Base-by-base conservation (phyloP, 2,888 invertebrate species). In the Lasius platythorax region DNA sequence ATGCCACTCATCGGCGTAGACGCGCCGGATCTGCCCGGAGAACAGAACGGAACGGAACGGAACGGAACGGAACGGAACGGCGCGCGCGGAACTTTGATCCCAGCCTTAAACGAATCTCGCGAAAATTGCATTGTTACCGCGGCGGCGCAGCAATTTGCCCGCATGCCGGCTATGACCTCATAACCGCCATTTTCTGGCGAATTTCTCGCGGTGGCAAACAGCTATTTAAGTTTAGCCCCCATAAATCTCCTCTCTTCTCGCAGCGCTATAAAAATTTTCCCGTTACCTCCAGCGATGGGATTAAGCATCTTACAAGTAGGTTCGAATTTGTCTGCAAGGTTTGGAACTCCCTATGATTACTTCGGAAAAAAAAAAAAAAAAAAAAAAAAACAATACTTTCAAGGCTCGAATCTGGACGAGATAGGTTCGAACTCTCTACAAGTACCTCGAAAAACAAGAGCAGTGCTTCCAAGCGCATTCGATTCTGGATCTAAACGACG, bases 71-170 rank as follows among this genome's bases (percentile, higher is more conserved):
- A 50, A 70, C 43, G 40, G 40, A 23, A 23, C 23, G 23, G 23
- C 23, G 23, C 23, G 58, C 79, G 28, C 82, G 61, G 73, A 78
- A 84, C 72, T 76, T 74, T 58, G 75, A 82, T 72, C 67, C 67
- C 43, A n/a, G 11, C 61, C 43, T 72, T 84, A 70, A 81, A 56
- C 70, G 61, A 84, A 82, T 75, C 56, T 53, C 43, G 43, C 64
- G 63, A 86, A 85, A 81, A 85, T 82, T 78, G 58, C 66, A 82
- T 50, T 70, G 64, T 58, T 72, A 66, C 46, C 53, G 53, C n/a
- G 53, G 3, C 58, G n/a, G 11, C 76, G 30, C 76, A 70, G 81
- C 81, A 84, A 87, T 86, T 87, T 70, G 43, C 78, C 81, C 68
- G 28, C 46, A 40, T 63, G 70, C 53, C 64, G 67, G 23, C 74